phyloP scores from a whole-genome alignment of 2,113 vertebrate species.

The Mastomys natalensis region DNA sequence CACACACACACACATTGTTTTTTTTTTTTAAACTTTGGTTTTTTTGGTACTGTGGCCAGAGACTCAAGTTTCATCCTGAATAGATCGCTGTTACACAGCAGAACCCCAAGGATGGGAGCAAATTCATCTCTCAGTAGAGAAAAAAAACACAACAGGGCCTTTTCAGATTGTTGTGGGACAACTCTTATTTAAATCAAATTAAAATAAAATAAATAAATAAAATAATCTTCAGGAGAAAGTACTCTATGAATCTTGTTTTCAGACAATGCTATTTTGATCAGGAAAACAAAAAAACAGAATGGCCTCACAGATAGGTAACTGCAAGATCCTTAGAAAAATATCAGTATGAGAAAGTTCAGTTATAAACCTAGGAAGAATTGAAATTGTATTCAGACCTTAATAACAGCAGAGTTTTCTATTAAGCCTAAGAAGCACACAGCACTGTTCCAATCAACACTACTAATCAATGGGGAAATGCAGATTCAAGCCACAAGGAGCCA shows the following conservation, averaged over 20 bases:
- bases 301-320: not conserved
- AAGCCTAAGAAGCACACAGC: not conserved
- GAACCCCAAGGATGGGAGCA: not conserved
- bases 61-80: constrained; percentile 34
- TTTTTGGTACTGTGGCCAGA: not conserved
- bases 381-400: constrained; percentile 16
- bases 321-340: not conserved
- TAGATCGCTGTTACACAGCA: not conserved
- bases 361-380: not conserved
- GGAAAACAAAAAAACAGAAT: not conserved
- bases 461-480: not conserved
- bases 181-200: constrained; percentile 9
- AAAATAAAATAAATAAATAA: not conserved
- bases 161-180: not conserved
- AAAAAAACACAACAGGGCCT: not conserved
- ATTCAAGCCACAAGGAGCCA: constrained; percentile 34
- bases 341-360: not conserved
- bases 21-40: not conserved
- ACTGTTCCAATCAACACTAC: not conserved
- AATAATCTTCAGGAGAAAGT: not conserved
- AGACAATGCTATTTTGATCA: constrained; percentile 5
- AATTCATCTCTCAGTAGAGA: not conserved
- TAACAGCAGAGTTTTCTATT: constrained; percentile 32
- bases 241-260: not conserved
- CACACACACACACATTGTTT: not conserved